phyloP scores from a whole-genome alignment of 2,113 vertebrate species.

The Neodontobutis hainanensis region DNA sequence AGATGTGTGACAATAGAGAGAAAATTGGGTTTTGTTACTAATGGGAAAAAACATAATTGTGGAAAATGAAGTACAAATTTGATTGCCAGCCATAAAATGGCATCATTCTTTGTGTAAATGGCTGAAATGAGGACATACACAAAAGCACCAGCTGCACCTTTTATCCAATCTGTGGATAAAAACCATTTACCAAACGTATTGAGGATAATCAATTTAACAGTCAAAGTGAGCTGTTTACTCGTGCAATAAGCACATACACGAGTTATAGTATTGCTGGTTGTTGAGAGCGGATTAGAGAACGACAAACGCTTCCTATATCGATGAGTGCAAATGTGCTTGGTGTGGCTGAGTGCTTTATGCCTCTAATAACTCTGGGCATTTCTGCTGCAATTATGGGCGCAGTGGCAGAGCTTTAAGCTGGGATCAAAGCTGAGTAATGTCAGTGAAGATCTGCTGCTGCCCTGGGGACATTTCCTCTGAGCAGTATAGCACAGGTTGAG shows the following conservation, averaged over 20 bases:
- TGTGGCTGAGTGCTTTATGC: slow-evolving; percentile 35
- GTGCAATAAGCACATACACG: background rate
- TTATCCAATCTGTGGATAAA: background rate
- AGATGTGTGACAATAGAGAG: slow-evolving; percentile 42
- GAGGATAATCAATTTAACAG: background rate
- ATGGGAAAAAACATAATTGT: slow-evolving; percentile 51
- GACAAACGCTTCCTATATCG: slow-evolving; percentile 24
- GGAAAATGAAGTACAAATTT: slow-evolving; percentile 32
- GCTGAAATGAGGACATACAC: slow-evolving; percentile 26
- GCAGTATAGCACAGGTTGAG: too few relatives aligned
- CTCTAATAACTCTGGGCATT: slow-evolving; percentile 10
- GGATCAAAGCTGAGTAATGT: slow-evolving; percentile 22
- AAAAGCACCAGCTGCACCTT: slow-evolving; percentile 31
- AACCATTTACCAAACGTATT: slow-evolving; percentile 8
- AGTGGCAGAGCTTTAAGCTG: slow-evolving; percentile 4
- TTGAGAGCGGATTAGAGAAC: slow-evolving; percentile 15
- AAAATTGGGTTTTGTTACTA: slow-evolving; percentile 49
- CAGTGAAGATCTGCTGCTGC: background rate
- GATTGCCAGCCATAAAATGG: slow-evolving; percentile 35
- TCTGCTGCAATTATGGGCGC: slow-evolving; percentile 12
- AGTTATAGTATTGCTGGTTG: background rate
- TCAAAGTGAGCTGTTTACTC: slow-evolving; percentile 6
- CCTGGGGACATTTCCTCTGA: too few relatives aligned
- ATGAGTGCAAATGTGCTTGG: slow-evolving; percentile 9
- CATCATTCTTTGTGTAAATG: slow-evolving; percentile 23